A percentile compares a stretch with the other conserved stretches of the same genome.
Evolutionary conservation across 2,797 vertebrate species (phyloP).

Genomic region (Labeo calbasu): DNA sequence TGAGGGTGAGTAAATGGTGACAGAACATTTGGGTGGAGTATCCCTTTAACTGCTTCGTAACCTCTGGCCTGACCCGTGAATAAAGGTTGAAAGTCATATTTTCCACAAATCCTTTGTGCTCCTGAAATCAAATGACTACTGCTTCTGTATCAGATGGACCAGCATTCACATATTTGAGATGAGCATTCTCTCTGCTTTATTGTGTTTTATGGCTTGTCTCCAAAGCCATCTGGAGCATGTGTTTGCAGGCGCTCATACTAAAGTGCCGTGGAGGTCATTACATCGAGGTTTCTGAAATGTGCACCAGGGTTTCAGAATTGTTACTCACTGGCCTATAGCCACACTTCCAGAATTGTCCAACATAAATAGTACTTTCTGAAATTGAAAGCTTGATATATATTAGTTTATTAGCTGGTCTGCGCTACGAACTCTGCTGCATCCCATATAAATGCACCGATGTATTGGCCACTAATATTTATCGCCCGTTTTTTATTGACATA

Average conservation of each 20-base stretch:
- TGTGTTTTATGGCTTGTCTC: not conserved
- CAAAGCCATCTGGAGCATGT: not conserved
- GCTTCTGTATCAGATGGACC: conserved; percentile 4
- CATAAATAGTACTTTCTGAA: not conserved
- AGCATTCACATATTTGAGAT: not conserved
- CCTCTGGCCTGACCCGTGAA: conserved; percentile 8
- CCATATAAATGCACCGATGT: too few relatives aligned
- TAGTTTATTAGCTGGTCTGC: too few relatives aligned
- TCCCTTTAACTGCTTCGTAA: not conserved
- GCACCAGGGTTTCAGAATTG: not conserved
- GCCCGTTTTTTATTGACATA: too few relatives aligned
- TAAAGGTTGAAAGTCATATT: conserved; percentile 9
- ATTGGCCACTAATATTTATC: too few relatives aligned
- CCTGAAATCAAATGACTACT: not conserved
- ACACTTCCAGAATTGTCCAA: not conserved
- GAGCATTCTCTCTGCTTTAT: conserved; percentile 2
- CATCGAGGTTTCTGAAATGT: not conserved
- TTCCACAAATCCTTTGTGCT: conserved; percentile 15
- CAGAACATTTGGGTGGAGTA: not conserved
- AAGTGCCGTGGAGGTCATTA: not conserved
- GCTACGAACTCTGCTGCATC: too few relatives aligned
- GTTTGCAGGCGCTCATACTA: not conserved
- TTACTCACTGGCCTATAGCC: not conserved
- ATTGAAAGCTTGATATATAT: not conserved
- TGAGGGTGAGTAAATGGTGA: not conserved